A percentile compares a stretch with the other conserved stretches of the same genome.
Conservation (phyloP, 2,113 vertebrate genomes). For the Terrapene triunguis region DNA sequence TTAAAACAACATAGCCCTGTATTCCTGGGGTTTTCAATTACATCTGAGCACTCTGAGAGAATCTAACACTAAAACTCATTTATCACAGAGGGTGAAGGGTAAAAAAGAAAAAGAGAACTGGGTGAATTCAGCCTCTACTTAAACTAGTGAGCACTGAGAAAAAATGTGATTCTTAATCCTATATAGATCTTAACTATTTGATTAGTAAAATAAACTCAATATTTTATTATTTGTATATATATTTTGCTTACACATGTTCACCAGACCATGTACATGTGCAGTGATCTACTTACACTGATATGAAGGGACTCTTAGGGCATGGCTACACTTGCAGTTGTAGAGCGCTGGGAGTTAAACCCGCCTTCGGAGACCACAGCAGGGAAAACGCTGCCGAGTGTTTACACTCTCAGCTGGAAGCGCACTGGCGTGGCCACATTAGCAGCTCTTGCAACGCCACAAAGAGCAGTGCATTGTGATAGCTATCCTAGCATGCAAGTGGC, state of each 20-base stretch:
- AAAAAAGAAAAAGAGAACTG: background rate
- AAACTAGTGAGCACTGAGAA: background rate
- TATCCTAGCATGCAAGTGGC: too few species aligned
- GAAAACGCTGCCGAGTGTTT: too few species aligned
- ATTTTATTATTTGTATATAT: background rate
- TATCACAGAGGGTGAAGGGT: background rate
- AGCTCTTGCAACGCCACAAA: too few species aligned
- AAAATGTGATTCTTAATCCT: background rate
- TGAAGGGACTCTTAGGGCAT: too few species aligned
- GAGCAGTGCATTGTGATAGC: too few species aligned
- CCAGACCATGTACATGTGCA: rapidly evolving
- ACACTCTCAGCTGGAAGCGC: too few species aligned
- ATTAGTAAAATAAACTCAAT: background rate
- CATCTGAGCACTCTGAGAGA: background rate
- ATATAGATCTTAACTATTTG: background rate
- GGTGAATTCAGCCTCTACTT: rapidly evolving
- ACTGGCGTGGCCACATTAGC: too few species aligned
- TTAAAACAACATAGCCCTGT: background rate
- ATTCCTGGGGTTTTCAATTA: background rate
- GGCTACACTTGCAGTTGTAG: too few species aligned
- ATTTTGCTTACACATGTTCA: background rate
- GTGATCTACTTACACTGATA: background rate
- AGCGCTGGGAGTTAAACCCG: too few species aligned
- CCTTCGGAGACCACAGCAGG: too few species aligned
- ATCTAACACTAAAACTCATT: background rate